Conservation (phyloP, 1,140 invertebrate species). For the Brachionus koreanus region DNA sequence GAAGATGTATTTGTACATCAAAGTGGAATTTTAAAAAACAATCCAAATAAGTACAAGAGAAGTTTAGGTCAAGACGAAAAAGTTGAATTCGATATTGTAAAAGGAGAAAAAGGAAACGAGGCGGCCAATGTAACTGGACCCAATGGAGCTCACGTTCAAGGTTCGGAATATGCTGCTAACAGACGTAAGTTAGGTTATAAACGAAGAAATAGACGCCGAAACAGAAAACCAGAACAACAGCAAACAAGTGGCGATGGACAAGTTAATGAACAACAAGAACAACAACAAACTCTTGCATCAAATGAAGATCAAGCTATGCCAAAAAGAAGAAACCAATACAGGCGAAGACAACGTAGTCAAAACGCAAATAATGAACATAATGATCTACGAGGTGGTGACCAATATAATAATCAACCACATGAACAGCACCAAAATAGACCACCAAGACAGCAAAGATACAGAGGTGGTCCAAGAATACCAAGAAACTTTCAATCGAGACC, state of each 20-base stretch:
- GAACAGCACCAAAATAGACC: not conserved
- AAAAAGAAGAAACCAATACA: not conserved
- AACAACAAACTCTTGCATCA: not conserved
- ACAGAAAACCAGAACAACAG: not conserved
- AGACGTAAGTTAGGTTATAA: conserved; percentile 3
- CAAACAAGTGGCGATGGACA: not conserved
- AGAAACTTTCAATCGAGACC: not conserved
- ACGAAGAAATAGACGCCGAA: not conserved
- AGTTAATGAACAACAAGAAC: not conserved
- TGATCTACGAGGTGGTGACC: not conserved
- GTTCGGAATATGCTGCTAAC: conserved; percentile 84
- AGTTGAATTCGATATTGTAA: conserved; percentile 97
- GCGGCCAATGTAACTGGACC: conserved; percentile 94
- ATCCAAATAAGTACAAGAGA: conserved; percentile 92
- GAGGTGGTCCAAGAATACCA: not conserved
- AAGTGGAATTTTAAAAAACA: conserved; percentile 89
- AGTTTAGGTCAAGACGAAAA: conserved; percentile 96
- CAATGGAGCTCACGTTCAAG: conserved; percentile 82
- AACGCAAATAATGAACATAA: not conserved
- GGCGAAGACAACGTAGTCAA: not conserved
- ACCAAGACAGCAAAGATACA: not conserved
- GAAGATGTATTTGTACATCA: conserved; percentile 98
- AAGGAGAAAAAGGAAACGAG: conserved; percentile 71
- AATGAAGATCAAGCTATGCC: not conserved
- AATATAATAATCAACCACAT: not conserved